Evolutionary conservation across 2,113 vertebrate species (phyloP).

Genomic region (Heptranchias perlo): DNA sequence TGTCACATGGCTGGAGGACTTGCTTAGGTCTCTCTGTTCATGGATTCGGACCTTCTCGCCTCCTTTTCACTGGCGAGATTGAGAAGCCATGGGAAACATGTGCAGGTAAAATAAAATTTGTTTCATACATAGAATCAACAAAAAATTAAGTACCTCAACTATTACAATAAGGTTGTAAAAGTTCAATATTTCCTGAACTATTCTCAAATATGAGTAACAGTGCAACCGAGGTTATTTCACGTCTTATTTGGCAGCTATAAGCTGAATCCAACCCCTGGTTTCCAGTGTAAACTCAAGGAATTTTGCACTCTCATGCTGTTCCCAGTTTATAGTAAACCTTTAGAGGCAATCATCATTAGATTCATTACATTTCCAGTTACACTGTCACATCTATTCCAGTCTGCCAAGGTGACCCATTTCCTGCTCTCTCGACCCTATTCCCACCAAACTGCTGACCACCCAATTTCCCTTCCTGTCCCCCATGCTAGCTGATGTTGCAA

Average conservation of each 20-base stretch:
- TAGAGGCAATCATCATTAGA: neutral
- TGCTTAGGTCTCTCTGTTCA: too few species aligned
- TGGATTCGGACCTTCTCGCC: too few species aligned
- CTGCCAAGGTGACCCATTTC: neutral
- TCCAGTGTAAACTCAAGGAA: neutral
- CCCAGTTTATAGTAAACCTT: neutral
- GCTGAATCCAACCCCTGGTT: neutral
- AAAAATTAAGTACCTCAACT: too few species aligned
- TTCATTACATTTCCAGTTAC: neutral
- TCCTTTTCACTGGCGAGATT: too few species aligned
- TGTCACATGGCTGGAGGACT: too few species aligned
- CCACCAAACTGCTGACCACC: too few species aligned
- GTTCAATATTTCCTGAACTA: neutral
- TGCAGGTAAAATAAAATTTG: too few species aligned
- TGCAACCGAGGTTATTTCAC: neutral
- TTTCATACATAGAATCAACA: too few species aligned
- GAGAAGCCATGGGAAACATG: too few species aligned
- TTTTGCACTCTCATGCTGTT: neutral
- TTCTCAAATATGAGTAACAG: neutral
- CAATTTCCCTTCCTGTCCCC: too few species aligned
- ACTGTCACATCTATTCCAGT: neutral
- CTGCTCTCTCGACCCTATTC: too few species aligned
- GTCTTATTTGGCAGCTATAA: neutral
- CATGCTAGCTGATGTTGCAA: too few species aligned
- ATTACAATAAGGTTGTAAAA: neutral